Base-by-base conservation (phyloP, 37 sponge, comb jelly and placozoan genomes). In the Cliona cf. orientalis region DNA sequence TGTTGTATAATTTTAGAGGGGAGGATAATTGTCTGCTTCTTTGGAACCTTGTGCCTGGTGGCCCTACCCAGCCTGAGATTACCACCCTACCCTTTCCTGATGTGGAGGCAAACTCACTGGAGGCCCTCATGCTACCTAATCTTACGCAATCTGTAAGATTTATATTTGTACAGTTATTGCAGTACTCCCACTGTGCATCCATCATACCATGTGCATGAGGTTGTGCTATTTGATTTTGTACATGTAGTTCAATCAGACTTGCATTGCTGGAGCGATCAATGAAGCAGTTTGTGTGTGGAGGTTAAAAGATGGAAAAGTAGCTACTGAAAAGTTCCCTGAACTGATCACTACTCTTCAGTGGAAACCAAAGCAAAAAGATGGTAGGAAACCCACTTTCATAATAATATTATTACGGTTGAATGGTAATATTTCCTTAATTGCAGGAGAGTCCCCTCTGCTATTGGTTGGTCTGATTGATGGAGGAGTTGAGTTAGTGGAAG, bases 291-390 rank as follows among this genome's bases (percentile, higher is more conserved):
- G 82, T 68, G 66, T 87, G 25, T 87, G 82, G 82, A 56, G 74
- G n/a, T 60, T 81, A 29, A 87, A 58, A 21, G 88, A 87, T 56
- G 75, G 75, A 0, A 49, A 60, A 28, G 44, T 43, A 35, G 76
- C 35, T 5, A 81, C 49, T 32, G 64, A 59, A 12, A 75, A 59
- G 21, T 69, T 87, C 59, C 60, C 81, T 57, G 75, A 75, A 26
- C 59, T 80, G 42, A 80, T 87, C 46, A 81, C 82, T 21, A 57
- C 75, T 19, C 57, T 87, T n/a, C 66, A 87, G 57, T 87, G 81
- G 82, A 87, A 75, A 49, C 57, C 58, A 14, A 23, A 31, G 14
- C 82, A 87, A 49, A 53, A 62, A 40, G 88, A 74, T 65, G 69
- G 76, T 75, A 40, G 39, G 60, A 7, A 6, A 7, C 23, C 45